These are phyloP conservation scores for Synanthedon formicaeformis DNA, from an alignment of 2,888 invertebrate genomes.

Conservation along the genomic window DNA sequence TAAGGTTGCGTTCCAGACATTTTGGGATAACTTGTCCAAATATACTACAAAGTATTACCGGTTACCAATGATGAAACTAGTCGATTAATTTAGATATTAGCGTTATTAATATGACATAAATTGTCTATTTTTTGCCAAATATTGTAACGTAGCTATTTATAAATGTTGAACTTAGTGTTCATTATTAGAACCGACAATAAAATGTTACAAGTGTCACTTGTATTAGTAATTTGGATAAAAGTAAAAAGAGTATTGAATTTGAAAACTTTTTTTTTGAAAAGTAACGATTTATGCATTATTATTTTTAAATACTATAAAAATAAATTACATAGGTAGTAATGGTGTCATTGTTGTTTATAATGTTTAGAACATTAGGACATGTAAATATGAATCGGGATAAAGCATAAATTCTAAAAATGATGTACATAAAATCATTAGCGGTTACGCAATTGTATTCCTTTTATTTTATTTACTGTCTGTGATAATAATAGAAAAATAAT, in stretches of 20 bases:
- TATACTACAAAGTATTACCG: too few species aligned
- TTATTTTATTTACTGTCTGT: conserved; percentile 44
- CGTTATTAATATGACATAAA: conserved; percentile 4
- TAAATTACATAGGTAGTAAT: too few species aligned
- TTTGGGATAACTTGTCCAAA: too few species aligned
- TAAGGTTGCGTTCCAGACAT: too few species aligned
- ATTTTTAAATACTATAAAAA: too few species aligned
- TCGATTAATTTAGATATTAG: conserved; percentile 12
- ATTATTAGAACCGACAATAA: conserved; percentile 29
- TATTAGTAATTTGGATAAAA: conserved; percentile 5
- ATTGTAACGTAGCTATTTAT: conserved; percentile 8
- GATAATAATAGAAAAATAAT: conserved; percentile 22
- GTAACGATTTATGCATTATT: neutral
- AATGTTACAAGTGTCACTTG: conserved; percentile 8
- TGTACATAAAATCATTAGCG: conserved; percentile 43
- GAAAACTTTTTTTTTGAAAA: neutral
- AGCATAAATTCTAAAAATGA: conserved; percentile 64
- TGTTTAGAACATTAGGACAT: neutral
- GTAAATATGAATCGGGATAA: conserved; percentile 39
- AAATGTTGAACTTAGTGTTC: conserved; percentile 31
- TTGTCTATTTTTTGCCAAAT: conserved; percentile 5
- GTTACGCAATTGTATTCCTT: conserved; percentile 6
- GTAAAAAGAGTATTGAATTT: neutral
- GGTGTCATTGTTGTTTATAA: too few species aligned
- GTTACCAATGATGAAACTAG: conserved; percentile 14